These are phyloP conservation scores for Ursus arctos DNA, from an alignment of 2,113 vertebrate species.

Conservation along the genomic window DNA sequence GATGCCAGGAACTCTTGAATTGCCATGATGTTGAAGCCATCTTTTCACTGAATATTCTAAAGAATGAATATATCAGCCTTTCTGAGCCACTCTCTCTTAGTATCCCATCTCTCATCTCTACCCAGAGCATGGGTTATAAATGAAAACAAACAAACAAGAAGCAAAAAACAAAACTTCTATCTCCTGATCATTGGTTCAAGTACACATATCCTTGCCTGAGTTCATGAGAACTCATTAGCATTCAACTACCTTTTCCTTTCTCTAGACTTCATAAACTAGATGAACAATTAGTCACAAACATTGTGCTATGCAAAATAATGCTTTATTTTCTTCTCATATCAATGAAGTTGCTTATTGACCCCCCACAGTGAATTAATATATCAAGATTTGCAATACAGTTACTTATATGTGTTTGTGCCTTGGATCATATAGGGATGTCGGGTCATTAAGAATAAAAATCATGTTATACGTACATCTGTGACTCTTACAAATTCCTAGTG, in stretches of 20 bases:
- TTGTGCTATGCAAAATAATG: background rate
- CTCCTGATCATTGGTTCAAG: background rate
- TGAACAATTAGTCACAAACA: background rate
- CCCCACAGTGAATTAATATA: background rate
- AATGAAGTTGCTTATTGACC: background rate
- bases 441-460: background rate
- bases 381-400: background rate
- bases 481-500: background rate
- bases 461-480: background rate
- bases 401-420: background rate
- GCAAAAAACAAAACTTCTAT: background rate
- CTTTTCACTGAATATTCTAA: background rate
- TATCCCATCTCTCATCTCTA: background rate
- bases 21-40: background rate
- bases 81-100: background rate
- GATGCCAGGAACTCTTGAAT: background rate
- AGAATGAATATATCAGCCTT: background rate
- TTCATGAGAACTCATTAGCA: background rate
- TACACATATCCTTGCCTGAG: background rate
- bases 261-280: background rate
- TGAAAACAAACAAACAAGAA: background rate
- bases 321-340: background rate
- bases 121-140: background rate
- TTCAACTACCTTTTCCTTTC: background rate
- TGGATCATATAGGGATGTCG: background rate